Evolutionary conservation across 2,888 invertebrate species (phyloP).

Genomic region (Mythimna vitellina): DNA sequence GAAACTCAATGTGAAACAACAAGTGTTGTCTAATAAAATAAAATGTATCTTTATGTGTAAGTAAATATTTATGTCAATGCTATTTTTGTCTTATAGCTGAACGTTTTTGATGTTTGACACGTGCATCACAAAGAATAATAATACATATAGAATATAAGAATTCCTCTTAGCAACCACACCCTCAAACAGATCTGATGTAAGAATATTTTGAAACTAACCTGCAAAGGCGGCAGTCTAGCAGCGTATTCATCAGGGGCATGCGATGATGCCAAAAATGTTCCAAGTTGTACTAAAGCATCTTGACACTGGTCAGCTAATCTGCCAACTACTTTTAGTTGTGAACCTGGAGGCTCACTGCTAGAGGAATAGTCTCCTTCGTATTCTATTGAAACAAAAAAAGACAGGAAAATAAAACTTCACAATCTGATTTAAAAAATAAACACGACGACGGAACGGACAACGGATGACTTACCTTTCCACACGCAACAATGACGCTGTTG

Average conservation of each 20-base stretch:
- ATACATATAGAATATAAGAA: not conserved
- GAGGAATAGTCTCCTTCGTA: constrained; percentile 75
- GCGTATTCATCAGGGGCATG: constrained; percentile 98
- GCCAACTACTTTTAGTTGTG: constrained; percentile 97
- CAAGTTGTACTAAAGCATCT: constrained; percentile 99
- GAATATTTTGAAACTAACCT: constrained; percentile 71
- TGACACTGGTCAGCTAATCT: constrained; percentile 97
- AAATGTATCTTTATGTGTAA: no score
- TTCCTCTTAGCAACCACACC: not conserved
- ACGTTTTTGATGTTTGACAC: not conserved
- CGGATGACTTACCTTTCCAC: constrained; percentile 89
- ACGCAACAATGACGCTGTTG: constrained; percentile 99
- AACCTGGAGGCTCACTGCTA: constrained; percentile 92
- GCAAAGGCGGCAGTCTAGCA: constrained; percentile 95
- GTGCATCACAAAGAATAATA: no score
- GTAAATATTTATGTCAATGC: no score
- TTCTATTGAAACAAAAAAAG: constrained; percentile 69
- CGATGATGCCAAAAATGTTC: constrained; percentile 98
- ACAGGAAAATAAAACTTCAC: not conserved
- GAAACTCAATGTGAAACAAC: no score
- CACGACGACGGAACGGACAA: no score
- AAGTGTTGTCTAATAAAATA: no score
- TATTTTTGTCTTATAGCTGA: no score
- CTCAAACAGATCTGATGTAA: not conserved
- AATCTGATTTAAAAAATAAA: not conserved